Evolutionary conservation across 2,113 vertebrate genomes (phyloP), one percentile per base, ranked within the genome.

Genomic region (Pelmatolapia mariae): DNA sequence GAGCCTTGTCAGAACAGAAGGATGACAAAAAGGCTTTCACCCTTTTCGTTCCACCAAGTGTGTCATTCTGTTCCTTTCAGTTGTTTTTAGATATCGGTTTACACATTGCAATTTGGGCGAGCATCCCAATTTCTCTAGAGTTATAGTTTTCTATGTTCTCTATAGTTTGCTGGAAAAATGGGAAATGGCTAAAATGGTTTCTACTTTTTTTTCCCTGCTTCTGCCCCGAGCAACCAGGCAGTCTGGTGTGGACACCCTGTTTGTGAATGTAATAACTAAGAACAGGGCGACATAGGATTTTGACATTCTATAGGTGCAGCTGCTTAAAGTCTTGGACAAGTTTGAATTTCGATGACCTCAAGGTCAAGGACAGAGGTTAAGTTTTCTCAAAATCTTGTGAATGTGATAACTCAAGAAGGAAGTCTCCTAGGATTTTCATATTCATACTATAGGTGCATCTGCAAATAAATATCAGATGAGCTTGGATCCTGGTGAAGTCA

Each of bases 21-120:
- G 71, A 87, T 84, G 81, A 52, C 84, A 87, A 88, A 89, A 52
- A 92, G 84, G 79, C 63, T 86, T 92, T 86, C 26, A 56, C 82
- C 85, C 86, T 80, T 26, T 71, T 33, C 1, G 22, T 12, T 12
- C 9, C 26, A 86, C 24, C 29, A 36, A 19, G 24, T 8, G 16
- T 50, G 24, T 47, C 71, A 18, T 29, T 76, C 15, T 31, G 71
- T 29, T 47, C 24, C 10, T 50, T 29, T 5, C 24, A 76, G 24
- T 19, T 7, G 71, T 4, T 76, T 47, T 31, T 76, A 16, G 6
- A 45, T 26, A 47, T 76, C 3, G 16, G 43, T 47, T 50, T 76
- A 2, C 43, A 76, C 43, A 76, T 50, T 47, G 22, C 43, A 47
- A 31, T 47, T 47, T 76, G 43, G 10, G 2, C 4, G 10, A 63